Conservation (phyloP, 2,888 invertebrate genomes). For the Andrena marginata region DNA sequence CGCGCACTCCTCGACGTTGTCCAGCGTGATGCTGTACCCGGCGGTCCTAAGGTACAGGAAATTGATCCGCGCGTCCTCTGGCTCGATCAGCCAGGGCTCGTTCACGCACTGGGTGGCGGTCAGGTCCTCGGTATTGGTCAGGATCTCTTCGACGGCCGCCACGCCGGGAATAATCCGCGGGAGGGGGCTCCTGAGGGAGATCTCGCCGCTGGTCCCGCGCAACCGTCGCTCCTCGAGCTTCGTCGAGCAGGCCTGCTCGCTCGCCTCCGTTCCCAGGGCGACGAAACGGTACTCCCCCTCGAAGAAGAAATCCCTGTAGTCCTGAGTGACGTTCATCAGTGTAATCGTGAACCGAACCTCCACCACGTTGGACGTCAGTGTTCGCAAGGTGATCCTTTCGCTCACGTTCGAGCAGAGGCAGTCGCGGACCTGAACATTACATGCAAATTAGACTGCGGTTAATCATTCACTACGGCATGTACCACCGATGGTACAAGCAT, state of each 20-base stretch:
- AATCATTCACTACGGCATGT: too few species aligned
- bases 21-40: conserved; percentile 87
- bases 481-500: too few species aligned
- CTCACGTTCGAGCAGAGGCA: conserved; percentile 91
- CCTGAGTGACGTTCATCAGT: conserved; percentile 93
- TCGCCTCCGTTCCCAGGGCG: conserved; percentile 69
- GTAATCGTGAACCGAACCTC: conserved; percentile 91
- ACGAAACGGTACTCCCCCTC: conserved; percentile 91
- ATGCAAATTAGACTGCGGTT: not conserved
- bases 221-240: conserved; percentile 89
- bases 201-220: conserved; percentile 91
- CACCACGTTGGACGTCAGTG: conserved; percentile 90
- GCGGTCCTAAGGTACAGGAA: conserved; percentile 91
- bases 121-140: conserved; percentile 78
- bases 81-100: conserved; percentile 92
- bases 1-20: conserved; percentile 86
- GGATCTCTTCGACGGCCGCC: conserved; percentile 74
- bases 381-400: conserved; percentile 88
- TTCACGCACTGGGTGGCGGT: conserved; percentile 87
- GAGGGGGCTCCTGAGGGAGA: conserved; percentile 88
- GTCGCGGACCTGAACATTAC: conserved; percentile 89
- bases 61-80: conserved; percentile 89
- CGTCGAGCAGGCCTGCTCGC: conserved; percentile 87
- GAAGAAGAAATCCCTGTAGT: conserved; percentile 92
- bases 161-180: conserved; percentile 78